Evolutionary conservation across 1,140 invertebrate genomes (phyloP).

Genomic region (Drosophila kohkoa): DNA sequence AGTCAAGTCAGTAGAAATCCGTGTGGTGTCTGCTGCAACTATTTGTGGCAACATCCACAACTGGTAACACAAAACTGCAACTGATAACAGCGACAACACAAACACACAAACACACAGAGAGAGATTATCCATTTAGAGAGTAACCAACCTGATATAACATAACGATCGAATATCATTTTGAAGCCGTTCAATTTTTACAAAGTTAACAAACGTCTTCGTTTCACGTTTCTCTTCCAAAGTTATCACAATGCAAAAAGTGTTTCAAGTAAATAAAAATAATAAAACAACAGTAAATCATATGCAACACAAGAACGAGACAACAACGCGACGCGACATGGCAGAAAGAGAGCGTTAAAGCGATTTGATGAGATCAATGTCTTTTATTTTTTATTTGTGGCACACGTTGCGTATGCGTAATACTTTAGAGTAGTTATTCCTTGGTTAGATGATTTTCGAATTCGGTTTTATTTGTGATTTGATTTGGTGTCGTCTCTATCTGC

Average conservation of each 20-base stretch:
- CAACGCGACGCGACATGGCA: conserved; percentile 60
- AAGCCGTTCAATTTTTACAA: too few species aligned
- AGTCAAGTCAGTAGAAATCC: too few species aligned
- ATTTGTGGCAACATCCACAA: too few species aligned
- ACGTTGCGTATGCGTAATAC: conserved; percentile 41
- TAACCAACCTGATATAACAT: conserved; percentile 80
- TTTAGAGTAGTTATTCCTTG: conserved; percentile 1
- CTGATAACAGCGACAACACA: neutral
- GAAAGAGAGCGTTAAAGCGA: conserved; percentile 11
- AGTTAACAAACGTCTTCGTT: neutral
- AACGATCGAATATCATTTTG: conserved; percentile 80
- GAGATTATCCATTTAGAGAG: conserved; percentile 7
- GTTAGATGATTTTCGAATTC: conserved; percentile 26
- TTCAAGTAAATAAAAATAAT: conserved; percentile 19
- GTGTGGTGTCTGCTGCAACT: too few species aligned
- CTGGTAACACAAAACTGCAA: conserved; percentile 18
- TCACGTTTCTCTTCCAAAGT: conserved; percentile 37
- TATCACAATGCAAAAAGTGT: conserved; percentile 62
- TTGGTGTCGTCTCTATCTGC: conserved; percentile 81
- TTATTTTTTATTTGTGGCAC: conserved; percentile 10
- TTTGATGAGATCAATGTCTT: neutral
- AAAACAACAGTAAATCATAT: conserved; percentile 34
- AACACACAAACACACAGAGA: conserved; percentile 21
- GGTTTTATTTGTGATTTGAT: neutral
- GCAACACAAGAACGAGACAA: conserved; percentile 20